A percentile compares a stretch with the other conserved stretches of the same genome.
Evolutionary conservation across 2,113 vertebrate genomes (phyloP).

Genomic region (Zosterops borbonicus): DNA sequence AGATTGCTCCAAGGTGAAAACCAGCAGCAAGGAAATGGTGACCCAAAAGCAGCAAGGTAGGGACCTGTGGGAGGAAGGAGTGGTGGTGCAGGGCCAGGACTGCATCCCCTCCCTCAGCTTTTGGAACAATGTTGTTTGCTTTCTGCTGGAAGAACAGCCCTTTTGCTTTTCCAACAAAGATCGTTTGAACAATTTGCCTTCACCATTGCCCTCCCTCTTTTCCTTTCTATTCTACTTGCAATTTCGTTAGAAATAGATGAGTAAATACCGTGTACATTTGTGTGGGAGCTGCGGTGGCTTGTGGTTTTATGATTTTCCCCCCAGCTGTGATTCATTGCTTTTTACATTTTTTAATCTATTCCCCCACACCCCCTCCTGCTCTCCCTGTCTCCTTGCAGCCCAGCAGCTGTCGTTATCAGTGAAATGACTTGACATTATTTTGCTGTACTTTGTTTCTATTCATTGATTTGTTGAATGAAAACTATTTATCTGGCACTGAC

Average conservation of each 20-base stretch:
- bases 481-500: conserved; percentile 46
- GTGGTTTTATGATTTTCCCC: conserved; percentile 5
- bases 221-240: not conserved
- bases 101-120: not conserved
- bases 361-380: not conserved
- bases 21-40: not conserved
- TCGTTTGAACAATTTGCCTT: not conserved
- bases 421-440: conserved; percentile 48
- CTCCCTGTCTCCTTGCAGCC: conserved; percentile 1
- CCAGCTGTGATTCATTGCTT: conserved; percentile 53
- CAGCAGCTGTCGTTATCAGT: conserved; percentile 59
- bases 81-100: not conserved
- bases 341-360: conserved; percentile 60
- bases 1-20: not conserved
- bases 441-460: conserved; percentile 55
- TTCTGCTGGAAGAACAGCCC: not conserved
- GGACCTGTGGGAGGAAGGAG: not conserved
- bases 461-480: conserved; percentile 69
- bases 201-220: not conserved
- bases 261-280: not conserved
- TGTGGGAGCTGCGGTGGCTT: not conserved
- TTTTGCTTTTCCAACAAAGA: not conserved
- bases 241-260: not conserved
- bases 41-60: not conserved
- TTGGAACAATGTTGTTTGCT: not conserved